A percentile compares a stretch with the other conserved stretches of the same genome.
Conservation (phyloP, 2,113 vertebrate genomes). For the Sakesphorus luctuosus region DNA sequence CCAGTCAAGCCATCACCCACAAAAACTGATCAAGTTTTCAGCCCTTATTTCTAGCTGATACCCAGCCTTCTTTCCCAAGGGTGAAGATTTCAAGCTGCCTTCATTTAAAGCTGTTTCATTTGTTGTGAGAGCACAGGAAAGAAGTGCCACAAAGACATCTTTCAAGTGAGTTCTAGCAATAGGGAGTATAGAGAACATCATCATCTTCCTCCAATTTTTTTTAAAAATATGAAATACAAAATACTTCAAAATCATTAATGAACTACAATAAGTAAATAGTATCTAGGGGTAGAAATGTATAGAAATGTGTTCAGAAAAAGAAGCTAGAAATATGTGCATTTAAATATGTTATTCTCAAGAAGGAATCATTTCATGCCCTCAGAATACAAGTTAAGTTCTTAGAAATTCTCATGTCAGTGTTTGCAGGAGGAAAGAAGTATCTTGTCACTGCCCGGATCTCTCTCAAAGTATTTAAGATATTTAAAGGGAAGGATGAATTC, state of each 20-base stretch:
- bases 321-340: background rate
- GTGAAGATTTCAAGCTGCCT: background rate
- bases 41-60: background rate
- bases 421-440: background rate
- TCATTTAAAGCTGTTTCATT: background rate
- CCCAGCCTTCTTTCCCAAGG: background rate
- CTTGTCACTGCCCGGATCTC: background rate
- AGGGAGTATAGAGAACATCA: background rate
- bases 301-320: background rate
- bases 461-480: background rate
- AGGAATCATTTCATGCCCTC: background rate
- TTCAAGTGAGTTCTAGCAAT: background rate
- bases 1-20: conserved; percentile 1
- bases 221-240: background rate
- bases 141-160: background rate
- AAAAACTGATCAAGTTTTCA: conserved; percentile 31
- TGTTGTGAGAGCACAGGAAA: background rate
- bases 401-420: background rate
- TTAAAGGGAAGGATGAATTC: background rate
- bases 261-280: background rate
- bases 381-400: background rate
- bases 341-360: background rate
- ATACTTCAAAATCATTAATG: background rate
- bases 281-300: background rate
- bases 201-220: background rate